Base-by-base conservation (phyloP, 1,140 invertebrate genomes). In the Laodelphax striatellus region DNA sequence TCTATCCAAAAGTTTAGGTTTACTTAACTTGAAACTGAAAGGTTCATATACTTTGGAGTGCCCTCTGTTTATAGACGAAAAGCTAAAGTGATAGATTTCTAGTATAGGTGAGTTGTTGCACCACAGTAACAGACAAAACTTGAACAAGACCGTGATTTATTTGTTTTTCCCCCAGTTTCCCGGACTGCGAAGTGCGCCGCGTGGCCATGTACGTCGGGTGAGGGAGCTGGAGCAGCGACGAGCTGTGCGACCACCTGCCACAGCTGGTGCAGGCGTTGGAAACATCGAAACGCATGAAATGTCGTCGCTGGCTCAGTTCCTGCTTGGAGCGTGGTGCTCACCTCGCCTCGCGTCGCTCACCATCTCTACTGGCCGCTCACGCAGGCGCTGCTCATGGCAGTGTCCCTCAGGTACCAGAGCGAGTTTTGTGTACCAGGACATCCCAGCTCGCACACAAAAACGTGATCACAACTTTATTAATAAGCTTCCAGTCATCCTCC, bases 251-350 rank as follows among this genome's bases (percentile, higher is more conserved):
- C 71, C 92, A 92, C 72, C 72, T 98, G 60, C 95, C 95, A 0
- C 95, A 98, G 69, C 76, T 98, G 28, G 84, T 97, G 31, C 92
- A 98, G 75, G 93, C 92, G 0, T 74, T 98, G 21, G n/a, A 92
- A 95, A 63, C 92, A 93, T n/a, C 71, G 95, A 98, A 72, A 91
- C 90, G 0, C 95, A 93, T 68, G 90, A 97, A 69, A 83, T 87
- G 50, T 95, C 91, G 34, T 81, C 89, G 0, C 75, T 97, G 41
- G 85, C 91, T 1, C 78, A 80, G 66, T 86, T 97, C 67, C 75
- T 98, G 38, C 73, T n/a, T 98, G 8, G 84, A 92, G 66, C 81
- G 91, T 64, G 84, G n/a, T 93, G 2, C 76, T 97, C 60, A 80
- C 84, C 21, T 94, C 90, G 43, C 88, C 94, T 0, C 79, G 92